Percentiles rank a stretch among this genome's conserved stretches.
These are phyloP conservation scores for Folsomia candida DNA, from an alignment of 2,888 invertebrate genomes.

Conservation along the genomic window DNA sequence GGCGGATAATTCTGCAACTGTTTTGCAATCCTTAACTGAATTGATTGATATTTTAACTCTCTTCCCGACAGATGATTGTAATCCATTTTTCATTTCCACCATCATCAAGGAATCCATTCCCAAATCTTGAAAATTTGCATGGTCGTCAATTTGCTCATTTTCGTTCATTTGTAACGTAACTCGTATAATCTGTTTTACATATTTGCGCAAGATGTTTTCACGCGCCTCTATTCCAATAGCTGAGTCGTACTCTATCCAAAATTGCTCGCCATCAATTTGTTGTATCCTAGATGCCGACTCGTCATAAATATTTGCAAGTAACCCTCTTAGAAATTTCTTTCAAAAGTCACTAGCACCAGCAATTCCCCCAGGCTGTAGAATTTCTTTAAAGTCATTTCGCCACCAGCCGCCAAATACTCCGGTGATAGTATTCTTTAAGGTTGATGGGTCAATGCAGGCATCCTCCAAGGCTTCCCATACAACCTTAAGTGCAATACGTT, in stretches of 20 bases:
- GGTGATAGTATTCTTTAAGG: not conserved
- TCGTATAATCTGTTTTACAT: constrained; percentile 25
- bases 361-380: not conserved
- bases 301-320: too few relatives aligned
- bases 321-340: too few relatives aligned
- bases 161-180: constrained; percentile 26
- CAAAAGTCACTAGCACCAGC: too few relatives aligned
- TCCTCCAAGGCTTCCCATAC: not conserved
- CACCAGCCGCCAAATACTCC: not conserved
- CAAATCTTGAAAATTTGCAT: constrained; percentile 37
- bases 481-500: not conserved
- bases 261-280: constrained; percentile 16
- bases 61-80: constrained; percentile 29
- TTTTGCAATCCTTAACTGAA: constrained; percentile 25
- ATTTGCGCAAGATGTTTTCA: constrained; percentile 22
- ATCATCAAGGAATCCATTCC: too few relatives aligned
- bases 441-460: not conserved
- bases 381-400: not conserved
- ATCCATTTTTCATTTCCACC: constrained; percentile 33
- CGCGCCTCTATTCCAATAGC: constrained; percentile 22
- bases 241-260: constrained; percentile 38
- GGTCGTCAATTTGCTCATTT: constrained; percentile 35
- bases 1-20: constrained; percentile 15
- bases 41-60: constrained; percentile 24
- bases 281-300: too few relatives aligned